A percentile compares a stretch with the other conserved stretches of the same genome.
phyloP scores from a whole-genome alignment of 2,113 vertebrate species.

The Carassius auratus region DNA sequence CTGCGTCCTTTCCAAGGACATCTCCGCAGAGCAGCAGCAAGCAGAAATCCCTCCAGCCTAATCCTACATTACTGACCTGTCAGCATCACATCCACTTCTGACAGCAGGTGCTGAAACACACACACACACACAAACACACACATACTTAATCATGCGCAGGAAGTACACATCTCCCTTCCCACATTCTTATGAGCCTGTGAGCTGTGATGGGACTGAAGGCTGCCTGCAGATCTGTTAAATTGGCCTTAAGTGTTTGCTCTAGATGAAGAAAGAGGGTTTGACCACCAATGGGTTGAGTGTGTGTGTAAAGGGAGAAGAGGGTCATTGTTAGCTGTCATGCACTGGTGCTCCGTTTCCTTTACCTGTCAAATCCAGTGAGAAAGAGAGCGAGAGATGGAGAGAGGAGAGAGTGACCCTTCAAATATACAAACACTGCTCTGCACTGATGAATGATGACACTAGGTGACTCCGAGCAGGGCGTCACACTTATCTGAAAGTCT shows the following conservation, averaged over 20 bases:
- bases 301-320: conserved; percentile 65
- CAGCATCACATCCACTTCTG: conserved; percentile 68
- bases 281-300: conserved; percentile 23
- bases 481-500: conserved; percentile 36
- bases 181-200: conserved; percentile 34
- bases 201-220: background rate
- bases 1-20: conserved; percentile 62
- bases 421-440: conserved; percentile 26
- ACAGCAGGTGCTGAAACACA: conserved; percentile 56
- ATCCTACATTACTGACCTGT: conserved; percentile 71
- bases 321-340: conserved; percentile 78
- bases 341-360: conserved; percentile 78
- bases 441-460: conserved; percentile 39
- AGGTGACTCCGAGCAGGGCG: conserved; percentile 36
- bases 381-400: conserved; percentile 49
- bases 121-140: background rate
- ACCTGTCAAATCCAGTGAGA: conserved; percentile 76
- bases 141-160: conserved; percentile 19
- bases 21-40: conserved; percentile 55
- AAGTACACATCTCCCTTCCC: conserved; percentile 16
- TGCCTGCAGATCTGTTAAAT: conserved; percentile 32
- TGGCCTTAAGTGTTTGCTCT: conserved; percentile 36
- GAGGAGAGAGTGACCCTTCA: conserved; percentile 45
- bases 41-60: conserved; percentile 63
- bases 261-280: conserved; percentile 27